Conservation (phyloP, 2,888 invertebrate genomes). For the Operophtera brumata region DNA sequence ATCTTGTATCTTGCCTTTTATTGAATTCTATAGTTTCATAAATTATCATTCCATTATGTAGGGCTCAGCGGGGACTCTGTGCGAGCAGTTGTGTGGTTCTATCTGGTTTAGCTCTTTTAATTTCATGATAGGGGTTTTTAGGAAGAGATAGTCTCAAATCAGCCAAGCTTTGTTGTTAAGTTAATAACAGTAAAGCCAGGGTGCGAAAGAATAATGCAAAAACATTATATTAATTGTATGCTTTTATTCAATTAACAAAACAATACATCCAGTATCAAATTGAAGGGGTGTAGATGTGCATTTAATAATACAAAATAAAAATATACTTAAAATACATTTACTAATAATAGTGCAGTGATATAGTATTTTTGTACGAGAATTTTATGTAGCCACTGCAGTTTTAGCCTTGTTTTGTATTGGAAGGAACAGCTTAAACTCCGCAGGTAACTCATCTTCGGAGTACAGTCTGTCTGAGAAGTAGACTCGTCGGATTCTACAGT, state of each 20-base stretch:
- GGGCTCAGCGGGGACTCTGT: too few species aligned
- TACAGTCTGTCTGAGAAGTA: constrained; percentile 96
- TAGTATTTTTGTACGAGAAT: constrained; percentile 26
- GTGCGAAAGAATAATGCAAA: constrained; percentile 1
- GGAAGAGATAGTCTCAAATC: too few species aligned
- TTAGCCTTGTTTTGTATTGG: constrained; percentile 92
- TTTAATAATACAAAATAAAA: constrained; percentile 51
- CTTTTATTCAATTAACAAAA: constrained; percentile 33
- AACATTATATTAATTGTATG: constrained; percentile 18
- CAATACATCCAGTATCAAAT: constrained; percentile 40
- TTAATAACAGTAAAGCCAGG: too few species aligned
- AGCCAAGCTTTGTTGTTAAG: too few species aligned
- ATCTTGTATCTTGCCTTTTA: too few species aligned
- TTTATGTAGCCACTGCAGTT: constrained; percentile 74
- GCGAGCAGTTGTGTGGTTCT: too few species aligned
- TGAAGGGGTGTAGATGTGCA: constrained; percentile 44
- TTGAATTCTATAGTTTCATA: too few species aligned
- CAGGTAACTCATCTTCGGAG: constrained; percentile 96
- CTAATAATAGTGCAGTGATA: constrained; percentile 42
- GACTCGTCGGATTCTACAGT: constrained; percentile 93
- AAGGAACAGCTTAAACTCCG: constrained; percentile 96
- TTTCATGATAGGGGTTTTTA: too few species aligned
- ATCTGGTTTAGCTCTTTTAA: too few species aligned
- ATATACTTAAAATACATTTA: constrained; percentile 66
- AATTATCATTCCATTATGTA: too few species aligned